Evolutionary conservation across 2,113 vertebrate genomes (phyloP), one percentile per base, ranked within the genome.

Genomic region (Apodemus speciosus): DNA sequence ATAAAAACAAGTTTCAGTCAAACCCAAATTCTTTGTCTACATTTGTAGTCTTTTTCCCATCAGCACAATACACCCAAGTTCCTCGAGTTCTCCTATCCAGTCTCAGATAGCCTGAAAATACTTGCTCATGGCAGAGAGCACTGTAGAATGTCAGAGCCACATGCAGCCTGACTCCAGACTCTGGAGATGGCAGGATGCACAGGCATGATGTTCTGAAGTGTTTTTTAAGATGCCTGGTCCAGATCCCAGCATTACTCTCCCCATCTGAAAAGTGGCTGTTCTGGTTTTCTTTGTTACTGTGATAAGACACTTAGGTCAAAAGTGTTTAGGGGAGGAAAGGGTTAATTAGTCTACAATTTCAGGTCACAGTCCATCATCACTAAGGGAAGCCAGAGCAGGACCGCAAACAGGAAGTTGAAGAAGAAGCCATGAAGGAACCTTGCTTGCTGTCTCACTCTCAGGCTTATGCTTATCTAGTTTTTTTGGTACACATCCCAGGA

Each of bases 21-120:
- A 77, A 71, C 35, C 43, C 73, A 86, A 90, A 81, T 69, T 76
- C 60, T 93, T 92, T 30, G 46, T 85, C 93, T 79, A 66, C 43
- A 58, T 35, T 76, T 85, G 30, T 2, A 46, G 15, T 58, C 40
- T 85, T 56, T 56, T 94, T 81, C 40, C 49, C 62, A 18, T 85
- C 89, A 76, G 73, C 6, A 23, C 32, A 68, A 81, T 40, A 15
- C 40, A 77, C 58, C 43, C 38, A 15, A 71, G n/a, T 56, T 30
- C 69, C 58, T 46, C 49, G 27, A 53, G 76, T 83, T 90, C 94
- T 76, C 91, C 85, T 60, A 35, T 40, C 71, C 21, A 15, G 18
- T 53, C 20, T 13, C 20, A 11, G 32, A 51, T 43, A 35, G 53
- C 43, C 83, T 9, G 15, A 46, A 84, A 81, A 11, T 77, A 72